Evolutionary conservation across 1,140 invertebrate species (phyloP).

Genomic region (Palaemon carinicauda): DNA sequence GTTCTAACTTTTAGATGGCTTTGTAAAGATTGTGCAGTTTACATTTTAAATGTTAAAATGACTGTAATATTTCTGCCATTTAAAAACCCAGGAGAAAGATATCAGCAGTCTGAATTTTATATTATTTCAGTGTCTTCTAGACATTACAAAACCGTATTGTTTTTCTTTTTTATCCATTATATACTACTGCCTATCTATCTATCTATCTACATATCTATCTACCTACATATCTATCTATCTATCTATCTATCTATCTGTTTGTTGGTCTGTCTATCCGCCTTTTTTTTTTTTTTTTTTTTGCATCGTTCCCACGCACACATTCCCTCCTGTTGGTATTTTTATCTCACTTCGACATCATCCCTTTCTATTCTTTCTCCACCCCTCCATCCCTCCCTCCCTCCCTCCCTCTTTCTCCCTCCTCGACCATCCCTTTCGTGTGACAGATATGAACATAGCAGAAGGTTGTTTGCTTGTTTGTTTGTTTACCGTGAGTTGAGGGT

Average conservation of each 20-base stretch:
- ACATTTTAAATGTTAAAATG: no score
- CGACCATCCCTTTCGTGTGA: neutral
- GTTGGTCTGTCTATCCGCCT: no score
- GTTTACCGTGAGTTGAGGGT: neutral
- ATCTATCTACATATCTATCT: no score
- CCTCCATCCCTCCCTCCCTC: neutral
- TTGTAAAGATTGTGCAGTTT: no score
- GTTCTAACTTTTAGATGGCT: no score
- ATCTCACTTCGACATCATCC: neutral
- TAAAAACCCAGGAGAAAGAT: no score
- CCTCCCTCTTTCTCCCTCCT: neutral
- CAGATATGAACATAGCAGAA: neutral
- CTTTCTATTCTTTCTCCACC: neutral
- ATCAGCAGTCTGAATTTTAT: neutral
- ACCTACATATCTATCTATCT: no score
- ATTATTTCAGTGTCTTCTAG: neutral
- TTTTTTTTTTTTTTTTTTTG: neutral
- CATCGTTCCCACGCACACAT: neutral
- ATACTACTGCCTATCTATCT: neutral
- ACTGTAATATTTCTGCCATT: no score
- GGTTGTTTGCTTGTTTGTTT: neutral
- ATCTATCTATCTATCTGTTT: neutral
- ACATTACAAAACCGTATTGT: neutral
- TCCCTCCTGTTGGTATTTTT: neutral
- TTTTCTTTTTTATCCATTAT: neutral